These are phyloP conservation scores for Hydraecia micacea DNA, from an alignment of 2,888 invertebrate species.

Conservation along the genomic window DNA sequence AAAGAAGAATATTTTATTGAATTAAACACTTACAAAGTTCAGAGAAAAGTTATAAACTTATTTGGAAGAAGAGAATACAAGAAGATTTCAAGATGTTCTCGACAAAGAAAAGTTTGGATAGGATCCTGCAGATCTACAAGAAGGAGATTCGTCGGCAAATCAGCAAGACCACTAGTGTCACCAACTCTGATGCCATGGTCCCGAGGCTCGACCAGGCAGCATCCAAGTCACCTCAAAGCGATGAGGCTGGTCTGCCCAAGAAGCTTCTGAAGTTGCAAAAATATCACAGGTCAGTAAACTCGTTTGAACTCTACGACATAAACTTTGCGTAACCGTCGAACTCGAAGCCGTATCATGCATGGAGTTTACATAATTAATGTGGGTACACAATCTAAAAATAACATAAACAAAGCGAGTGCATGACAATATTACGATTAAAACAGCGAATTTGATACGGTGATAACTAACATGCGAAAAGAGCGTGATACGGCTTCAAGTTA, in stretches of 20 bases:
- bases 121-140: conserved; percentile 83
- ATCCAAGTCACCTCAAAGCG: conserved; percentile 77
- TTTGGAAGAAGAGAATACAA: conserved; percentile 40
- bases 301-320: conserved; percentile 71
- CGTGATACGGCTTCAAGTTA: conserved; percentile 51
- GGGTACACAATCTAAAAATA: conserved; percentile 55
- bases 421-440: conserved; percentile 33
- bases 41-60: conserved; percentile 28
- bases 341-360: conserved; percentile 69
- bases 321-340: conserved; percentile 78
- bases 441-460: conserved; percentile 51
- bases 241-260: conserved; percentile 84
- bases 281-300: conserved; percentile 90
- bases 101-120: conserved; percentile 83
- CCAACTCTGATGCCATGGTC: conserved; percentile 91
- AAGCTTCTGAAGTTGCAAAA: conserved; percentile 89
- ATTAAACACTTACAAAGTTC: conserved; percentile 63
- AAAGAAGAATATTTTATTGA: conserved; percentile 63
- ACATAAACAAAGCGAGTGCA: conserved; percentile 51
- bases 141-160: conserved; percentile 88
- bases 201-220: conserved; percentile 85
- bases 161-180: conserved; percentile 91
- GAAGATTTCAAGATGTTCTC: conserved; percentile 80
- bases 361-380: conserved; percentile 54
- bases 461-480: conserved; percentile 53